Evolutionary conservation across 2,888 invertebrate genomes (phyloP).

Genomic region (Tipula lateralis): DNA sequence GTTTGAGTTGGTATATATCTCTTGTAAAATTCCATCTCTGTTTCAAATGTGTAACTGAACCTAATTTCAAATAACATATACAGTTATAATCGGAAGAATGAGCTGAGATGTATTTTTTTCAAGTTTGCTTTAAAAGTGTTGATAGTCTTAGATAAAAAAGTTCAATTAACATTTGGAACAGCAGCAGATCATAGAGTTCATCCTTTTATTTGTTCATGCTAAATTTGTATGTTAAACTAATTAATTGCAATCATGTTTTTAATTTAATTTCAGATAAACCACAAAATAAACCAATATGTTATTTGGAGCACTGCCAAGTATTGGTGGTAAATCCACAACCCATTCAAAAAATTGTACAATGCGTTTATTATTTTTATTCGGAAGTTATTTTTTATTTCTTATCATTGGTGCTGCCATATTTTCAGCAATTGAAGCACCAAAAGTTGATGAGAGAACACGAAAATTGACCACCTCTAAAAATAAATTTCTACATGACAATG

Average conservation of each 20-base stretch:
- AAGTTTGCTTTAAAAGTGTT: too few species aligned
- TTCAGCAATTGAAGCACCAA: constrained; percentile 71
- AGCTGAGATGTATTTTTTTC: too few species aligned
- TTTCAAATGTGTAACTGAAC: too few species aligned
- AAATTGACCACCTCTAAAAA: constrained; percentile 54
- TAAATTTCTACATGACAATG: constrained; percentile 58
- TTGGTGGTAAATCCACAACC: constrained; percentile 40
- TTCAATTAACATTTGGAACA: too few species aligned
- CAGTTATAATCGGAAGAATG: too few species aligned
- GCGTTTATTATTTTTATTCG: constrained; percentile 48
- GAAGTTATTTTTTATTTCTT: constrained; percentile 56
- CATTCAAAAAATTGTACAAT: constrained; percentile 45
- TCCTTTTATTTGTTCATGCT: too few species aligned
- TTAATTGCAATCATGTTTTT: background rate
- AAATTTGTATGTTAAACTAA: too few species aligned
- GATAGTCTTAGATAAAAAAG: too few species aligned
- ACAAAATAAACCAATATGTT: constrained; percentile 37
- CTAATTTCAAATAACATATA: too few species aligned
- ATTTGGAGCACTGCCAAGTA: constrained; percentile 41
- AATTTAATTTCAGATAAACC: background rate
- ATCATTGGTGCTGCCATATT: constrained; percentile 72
- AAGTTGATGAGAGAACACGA: constrained; percentile 57
- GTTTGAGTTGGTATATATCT: too few species aligned
- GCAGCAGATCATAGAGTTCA: too few species aligned
- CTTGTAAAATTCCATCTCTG: too few species aligned